A percentile compares a stretch with the other conserved stretches of the same genome.
Evolutionary conservation across 2,113 vertebrate species (phyloP).

Genomic region (Andinoacara biseriatus): DNA sequence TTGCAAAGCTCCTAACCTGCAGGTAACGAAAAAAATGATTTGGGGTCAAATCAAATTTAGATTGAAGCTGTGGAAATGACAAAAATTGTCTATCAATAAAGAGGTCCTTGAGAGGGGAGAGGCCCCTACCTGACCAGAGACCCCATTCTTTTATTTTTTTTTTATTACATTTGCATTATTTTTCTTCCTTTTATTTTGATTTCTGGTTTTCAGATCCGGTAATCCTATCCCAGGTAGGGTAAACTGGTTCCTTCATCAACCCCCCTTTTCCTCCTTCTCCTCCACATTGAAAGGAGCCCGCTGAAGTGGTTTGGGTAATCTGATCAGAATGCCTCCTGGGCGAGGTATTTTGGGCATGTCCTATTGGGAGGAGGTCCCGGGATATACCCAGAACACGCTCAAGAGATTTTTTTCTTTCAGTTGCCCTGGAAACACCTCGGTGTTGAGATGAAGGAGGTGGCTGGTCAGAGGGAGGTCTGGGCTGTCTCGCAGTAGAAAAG

Average conservation of each 20-base stretch:
- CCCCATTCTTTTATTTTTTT: too few relatives aligned
- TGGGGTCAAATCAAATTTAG: too few relatives aligned
- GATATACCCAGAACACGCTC: not conserved
- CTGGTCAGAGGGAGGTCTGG: not conserved
- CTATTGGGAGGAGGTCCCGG: not conserved
- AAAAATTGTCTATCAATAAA: too few relatives aligned
- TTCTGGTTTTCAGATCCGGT: too few relatives aligned
- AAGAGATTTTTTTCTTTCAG: not conserved
- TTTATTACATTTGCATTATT: too few relatives aligned
- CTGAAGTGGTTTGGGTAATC: not conserved
- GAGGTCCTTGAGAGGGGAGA: too few relatives aligned
- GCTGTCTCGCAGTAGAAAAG: not conserved
- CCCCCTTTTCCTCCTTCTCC: not conserved
- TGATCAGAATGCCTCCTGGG: not conserved
- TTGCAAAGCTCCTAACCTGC: too few relatives aligned
- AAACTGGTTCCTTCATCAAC: not conserved
- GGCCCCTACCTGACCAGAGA: too few relatives aligned
- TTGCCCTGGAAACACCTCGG: not conserved
- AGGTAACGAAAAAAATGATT: too few relatives aligned
- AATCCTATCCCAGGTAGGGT: too few relatives aligned
- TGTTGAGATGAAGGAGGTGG: not conserved
- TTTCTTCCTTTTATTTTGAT: too few relatives aligned
- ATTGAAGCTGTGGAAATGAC: too few relatives aligned
- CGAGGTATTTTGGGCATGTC: not conserved
- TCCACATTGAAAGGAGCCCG: not conserved